Conservation (phyloP, 92 coral and sea anemone species). For the Phenganax stokvisi region DNA sequence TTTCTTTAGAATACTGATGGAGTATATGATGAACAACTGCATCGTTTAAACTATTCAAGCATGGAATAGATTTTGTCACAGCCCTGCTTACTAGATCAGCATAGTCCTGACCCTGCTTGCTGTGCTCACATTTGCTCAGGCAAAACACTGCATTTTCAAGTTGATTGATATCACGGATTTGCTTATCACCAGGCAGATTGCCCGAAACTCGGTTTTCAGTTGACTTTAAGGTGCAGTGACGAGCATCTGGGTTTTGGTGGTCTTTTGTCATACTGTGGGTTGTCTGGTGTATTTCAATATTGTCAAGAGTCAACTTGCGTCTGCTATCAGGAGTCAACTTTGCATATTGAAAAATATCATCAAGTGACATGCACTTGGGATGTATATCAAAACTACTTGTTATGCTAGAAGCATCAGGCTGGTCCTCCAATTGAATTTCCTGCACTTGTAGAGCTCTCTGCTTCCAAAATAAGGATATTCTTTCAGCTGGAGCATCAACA, state of each 20-base stretch:
- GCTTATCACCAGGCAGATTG: conserved; percentile 44
- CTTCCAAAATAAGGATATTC: conserved; percentile 1
- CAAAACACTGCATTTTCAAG: conserved; percentile 21
- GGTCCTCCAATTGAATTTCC: background rate
- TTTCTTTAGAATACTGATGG: conserved; percentile 23
- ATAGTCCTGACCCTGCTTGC: conserved; percentile 2
- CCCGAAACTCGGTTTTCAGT: conserved; percentile 64
- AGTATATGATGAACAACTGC: conserved; percentile 19
- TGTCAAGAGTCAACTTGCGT: conserved; percentile 27
- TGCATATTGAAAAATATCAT: background rate
- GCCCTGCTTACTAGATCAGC: background rate
- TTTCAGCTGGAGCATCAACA: conserved; percentile 22
- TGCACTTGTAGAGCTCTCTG: background rate
- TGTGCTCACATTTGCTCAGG: conserved; percentile 4
- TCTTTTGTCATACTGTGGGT: conserved; percentile 58
- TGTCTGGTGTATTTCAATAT: conserved; percentile 28
- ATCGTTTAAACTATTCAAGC: background rate
- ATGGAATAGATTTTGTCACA: conserved; percentile 13
- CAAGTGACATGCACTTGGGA: background rate
- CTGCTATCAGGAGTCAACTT: conserved; percentile 29
- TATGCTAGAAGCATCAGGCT: background rate
- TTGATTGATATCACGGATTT: conserved; percentile 39
- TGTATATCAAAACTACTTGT: background rate
- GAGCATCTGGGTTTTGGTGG: conserved; percentile 57
- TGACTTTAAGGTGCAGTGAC: conserved; percentile 52